These are phyloP conservation scores for mouse (Mus musculus) DNA, from an alignment of 2,113 vertebrate species.

Conservation along the genomic window DNA sequence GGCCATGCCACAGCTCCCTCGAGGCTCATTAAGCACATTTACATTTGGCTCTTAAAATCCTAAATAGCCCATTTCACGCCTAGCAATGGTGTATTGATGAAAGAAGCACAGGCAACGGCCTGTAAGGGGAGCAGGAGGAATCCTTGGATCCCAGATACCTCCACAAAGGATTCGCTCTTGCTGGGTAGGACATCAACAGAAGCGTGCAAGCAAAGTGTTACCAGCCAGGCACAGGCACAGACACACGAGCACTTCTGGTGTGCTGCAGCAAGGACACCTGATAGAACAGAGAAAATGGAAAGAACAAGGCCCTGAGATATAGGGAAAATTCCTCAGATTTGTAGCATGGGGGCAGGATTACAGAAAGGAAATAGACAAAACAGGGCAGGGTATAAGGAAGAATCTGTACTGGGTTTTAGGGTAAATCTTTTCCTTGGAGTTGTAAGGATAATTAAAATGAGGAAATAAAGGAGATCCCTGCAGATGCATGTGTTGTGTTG, in stretches of 20 bases:
- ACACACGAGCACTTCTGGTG: not conserved
- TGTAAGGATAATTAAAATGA: not conserved
- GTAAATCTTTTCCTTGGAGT: not conserved
- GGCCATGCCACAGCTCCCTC: slow-evolving; percentile 83
- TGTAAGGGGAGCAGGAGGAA: slow-evolving; percentile 54
- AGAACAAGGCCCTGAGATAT: not conserved
- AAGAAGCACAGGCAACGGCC: slow-evolving; percentile 78
- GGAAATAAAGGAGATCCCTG: not conserved
- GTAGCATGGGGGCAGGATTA: not conserved
- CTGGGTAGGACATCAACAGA: slow-evolving; percentile 34
- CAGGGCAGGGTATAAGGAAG: not conserved
- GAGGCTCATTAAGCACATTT: slow-evolving; percentile 91
- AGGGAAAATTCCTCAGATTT: not conserved
- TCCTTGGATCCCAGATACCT: slow-evolving; percentile 70
- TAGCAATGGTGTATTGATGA: slow-evolving; percentile 81
- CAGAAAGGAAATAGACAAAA: not conserved
- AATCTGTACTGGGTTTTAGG: slow-evolving; percentile 29
- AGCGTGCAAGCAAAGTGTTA: not conserved
- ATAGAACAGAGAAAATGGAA: not conserved
- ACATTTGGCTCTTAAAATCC: slow-evolving; percentile 89
- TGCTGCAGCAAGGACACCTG: not conserved
- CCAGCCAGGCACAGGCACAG: slow-evolving; percentile 10
- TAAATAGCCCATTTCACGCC: slow-evolving; percentile 86
- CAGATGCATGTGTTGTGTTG: not conserved
- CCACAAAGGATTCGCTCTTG: slow-evolving; percentile 50